Evolutionary conservation across 2,113 vertebrate genomes (phyloP), one percentile per base, ranked within the genome.

Genomic region (Antigone vipio): DNA sequence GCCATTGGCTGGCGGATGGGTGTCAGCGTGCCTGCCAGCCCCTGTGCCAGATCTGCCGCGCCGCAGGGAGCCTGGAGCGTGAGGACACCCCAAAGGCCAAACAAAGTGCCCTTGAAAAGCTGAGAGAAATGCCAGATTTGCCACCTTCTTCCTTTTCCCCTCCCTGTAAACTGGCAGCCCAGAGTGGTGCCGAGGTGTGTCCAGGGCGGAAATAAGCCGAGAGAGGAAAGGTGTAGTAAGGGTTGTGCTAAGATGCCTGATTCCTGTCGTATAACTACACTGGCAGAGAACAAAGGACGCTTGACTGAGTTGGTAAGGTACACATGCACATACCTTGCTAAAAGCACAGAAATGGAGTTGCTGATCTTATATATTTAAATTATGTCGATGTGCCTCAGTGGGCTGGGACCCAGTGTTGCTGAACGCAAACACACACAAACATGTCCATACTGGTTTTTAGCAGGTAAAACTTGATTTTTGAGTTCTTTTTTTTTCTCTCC

Each of bases 51-150:
- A 34, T 66, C 72, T 60, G 45, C 29, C 0, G 2, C 42, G 75
- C 76, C 23, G 19, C 13, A 2, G 73, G 62, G 17, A 78, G 60
- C 55, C 35, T 0, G 0, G 15, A 38, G 13, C 0, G 0, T 8
- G 8, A 75, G 30, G 40, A 34, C 19, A 49, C 11, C 38, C 42
- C 47, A 82, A 58, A 76, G 47, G 32, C 12, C 81, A 56, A 88
- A 44, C 45, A 77, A 62, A 38, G 21, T 15, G 38, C 27, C n/a
- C 35, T 81, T 87, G 35, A 85, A 93, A 93, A 93, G 38, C 35
- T 21, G 12, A 74, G 52, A 74, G 71, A 68, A 77, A 86, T 35
- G 45, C 21, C 66, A 66, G 62, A 22, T 64, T 72, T 88, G 14
- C 52, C 22, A 15, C 34, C 15, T 83, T 58, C 71, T 55, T 63